Conservation (phyloP, 2,113 vertebrate species). For the Dascyllus trimaculatus region DNA sequence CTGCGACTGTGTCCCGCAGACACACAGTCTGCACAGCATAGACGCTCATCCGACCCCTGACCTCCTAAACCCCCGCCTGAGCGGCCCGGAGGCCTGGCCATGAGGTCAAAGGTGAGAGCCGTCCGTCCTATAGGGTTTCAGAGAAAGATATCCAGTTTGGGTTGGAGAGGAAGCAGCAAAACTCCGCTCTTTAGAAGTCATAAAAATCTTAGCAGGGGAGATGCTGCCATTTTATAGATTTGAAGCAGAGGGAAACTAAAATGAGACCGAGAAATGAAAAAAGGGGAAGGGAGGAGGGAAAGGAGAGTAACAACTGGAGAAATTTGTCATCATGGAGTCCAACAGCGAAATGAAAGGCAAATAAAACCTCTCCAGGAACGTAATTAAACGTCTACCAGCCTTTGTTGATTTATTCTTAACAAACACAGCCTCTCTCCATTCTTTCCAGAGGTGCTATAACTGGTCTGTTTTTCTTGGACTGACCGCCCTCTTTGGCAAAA, state of each 20-base stretch:
- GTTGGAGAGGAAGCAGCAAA: constrained; percentile 61
- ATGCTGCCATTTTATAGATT: constrained; percentile 60
- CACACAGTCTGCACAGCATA: constrained; percentile 80
- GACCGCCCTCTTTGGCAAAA: constrained; percentile 50
- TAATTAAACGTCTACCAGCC: constrained; percentile 77
- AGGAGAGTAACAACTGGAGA: constrained; percentile 48
- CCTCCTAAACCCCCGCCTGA: constrained; percentile 69
- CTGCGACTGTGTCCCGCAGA: constrained; percentile 76
- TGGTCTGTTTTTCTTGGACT: constrained; percentile 75
- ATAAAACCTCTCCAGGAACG: constrained; percentile 73
- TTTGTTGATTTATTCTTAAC: constrained; percentile 80
- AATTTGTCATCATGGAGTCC: constrained; percentile 56
- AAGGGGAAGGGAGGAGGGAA: constrained; percentile 5
- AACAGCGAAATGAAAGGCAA: constrained; percentile 72
- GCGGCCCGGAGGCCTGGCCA: constrained; percentile 70
- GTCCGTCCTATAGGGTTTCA: constrained; percentile 79
- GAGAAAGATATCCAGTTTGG: constrained; percentile 74
- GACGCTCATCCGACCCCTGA: constrained; percentile 75
- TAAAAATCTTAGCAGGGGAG: constrained; percentile 24
- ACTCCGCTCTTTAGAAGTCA: constrained; percentile 34
- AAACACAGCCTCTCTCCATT: constrained; percentile 72
- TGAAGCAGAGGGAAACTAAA: constrained; percentile 39
- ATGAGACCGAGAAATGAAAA: constrained; percentile 24
- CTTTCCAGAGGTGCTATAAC: constrained; percentile 77
- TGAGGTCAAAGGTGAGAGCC: constrained; percentile 79